Evolutionary conservation across 2,797 vertebrate species (phyloP), one percentile per base, ranked within the genome.

Genomic region (Sarcophilus harrisii): DNA sequence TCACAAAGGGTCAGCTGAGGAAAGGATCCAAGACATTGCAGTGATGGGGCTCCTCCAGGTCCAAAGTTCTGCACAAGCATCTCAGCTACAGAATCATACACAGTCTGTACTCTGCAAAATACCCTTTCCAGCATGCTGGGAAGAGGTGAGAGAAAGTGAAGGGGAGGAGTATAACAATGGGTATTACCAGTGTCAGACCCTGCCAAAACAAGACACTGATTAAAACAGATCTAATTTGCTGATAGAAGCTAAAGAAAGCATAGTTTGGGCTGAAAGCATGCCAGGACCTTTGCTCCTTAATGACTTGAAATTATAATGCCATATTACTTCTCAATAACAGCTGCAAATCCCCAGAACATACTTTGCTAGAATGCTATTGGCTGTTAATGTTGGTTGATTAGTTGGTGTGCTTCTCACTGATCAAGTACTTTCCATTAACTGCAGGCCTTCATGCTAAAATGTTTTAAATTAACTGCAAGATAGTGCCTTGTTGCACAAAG

Each of bases 1-100:
- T 87, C 38, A 87, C 73, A 87, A 87, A 87, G 38, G 73, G 73
- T 87, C 73, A 87, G 38, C 73, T 87, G 73, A 87, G 73, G 73
- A 87, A 87, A 87, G 38, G 73, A 87, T 87, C 73, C 73, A 87
- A 87, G 73, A 87, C 38, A 87, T 4, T 87, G 38, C 73, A 27
- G 73, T 49, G 38, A 38, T 87, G 21, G 73, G 38, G 73, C 38
- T 87, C 38, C 21, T 87, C 38, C 38, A 1, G 38, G 73, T 87
- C 73, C 73, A 87, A 49, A 87, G 38, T 45, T 87, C 73, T 87
- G 73, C 73, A 87, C 73, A 87, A 87, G 73, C 38, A 49, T 87
- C 73, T 87, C 73, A 87, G 73, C 38, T 87, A 87, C 73, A 87
- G 73, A 87, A 87, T 87, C 73, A 49, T 27, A 87, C 38, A 87